These are phyloP conservation scores for Ceratosolen fusciceps DNA, from an alignment of 1,140 invertebrate species.

Conservation along the genomic window DNA sequence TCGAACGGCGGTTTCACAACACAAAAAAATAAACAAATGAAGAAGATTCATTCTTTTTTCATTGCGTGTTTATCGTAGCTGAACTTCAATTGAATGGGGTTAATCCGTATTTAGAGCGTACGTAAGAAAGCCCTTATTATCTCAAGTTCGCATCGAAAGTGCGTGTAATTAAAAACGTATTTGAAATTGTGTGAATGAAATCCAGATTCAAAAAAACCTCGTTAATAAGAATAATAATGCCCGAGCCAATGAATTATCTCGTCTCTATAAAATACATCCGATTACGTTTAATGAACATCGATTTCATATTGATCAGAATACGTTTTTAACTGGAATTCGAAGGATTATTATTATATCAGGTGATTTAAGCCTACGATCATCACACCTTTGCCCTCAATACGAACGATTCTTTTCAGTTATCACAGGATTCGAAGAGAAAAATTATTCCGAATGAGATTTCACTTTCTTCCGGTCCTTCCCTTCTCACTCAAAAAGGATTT, in stretches of 20 bases:
- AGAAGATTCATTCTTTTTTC: not conserved
- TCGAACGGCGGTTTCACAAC: not conserved
- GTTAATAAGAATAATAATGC: no score
- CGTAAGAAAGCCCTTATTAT: not conserved
- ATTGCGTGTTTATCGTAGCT: not conserved
- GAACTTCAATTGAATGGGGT: not conserved
- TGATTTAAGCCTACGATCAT: no score
- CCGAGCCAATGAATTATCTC: no score
- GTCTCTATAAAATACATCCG: no score
- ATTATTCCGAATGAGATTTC: not conserved
- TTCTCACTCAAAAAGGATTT: not conserved
- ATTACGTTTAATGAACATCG: no score
- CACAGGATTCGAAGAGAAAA: slow-evolving; percentile 8
- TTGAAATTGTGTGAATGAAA: not conserved
- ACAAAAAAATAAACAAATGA: not conserved
- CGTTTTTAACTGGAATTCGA: no score
- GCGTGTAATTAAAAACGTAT: not conserved
- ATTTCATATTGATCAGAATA: no score
- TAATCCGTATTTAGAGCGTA: not conserved
- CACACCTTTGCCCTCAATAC: not conserved
- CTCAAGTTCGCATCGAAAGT: not conserved
- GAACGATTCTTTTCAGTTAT: not conserved
- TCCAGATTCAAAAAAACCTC: not conserved
- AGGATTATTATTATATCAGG: no score
- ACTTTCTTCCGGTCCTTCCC: not conserved